Base-by-base conservation (phyloP, 2,888 invertebrate genomes). In the Hoplodrina blanda region DNA sequence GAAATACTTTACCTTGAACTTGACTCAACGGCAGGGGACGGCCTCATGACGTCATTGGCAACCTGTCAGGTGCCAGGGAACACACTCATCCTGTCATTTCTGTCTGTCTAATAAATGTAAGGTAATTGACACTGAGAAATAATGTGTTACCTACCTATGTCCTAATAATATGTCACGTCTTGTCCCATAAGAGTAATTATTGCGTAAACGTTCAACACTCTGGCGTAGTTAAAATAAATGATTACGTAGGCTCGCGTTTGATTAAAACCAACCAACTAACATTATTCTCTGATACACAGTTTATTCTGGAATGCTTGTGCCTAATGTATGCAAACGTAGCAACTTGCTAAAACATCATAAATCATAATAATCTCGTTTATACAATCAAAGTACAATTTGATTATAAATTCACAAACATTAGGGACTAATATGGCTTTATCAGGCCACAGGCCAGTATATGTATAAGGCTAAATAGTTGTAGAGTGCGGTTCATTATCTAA, bases 1-100 rank as follows among this genome's bases (percentile, higher is more conserved):
- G 88, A 93, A 94, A 93, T 91, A 91, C 84, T 77, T 83, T 84
- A 79, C 92, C 92, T 93, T 92, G 93, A 91, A 91, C 91, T 92
- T 94, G 91, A 91, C 88, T 64, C 63, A 46, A 88, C 87, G 84
- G 46, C n/a, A 20, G 53, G 33, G 54, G 46, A 19, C 55, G 44
- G 87, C 81, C 82, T 83, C 80, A 80, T 87, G 87, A 85, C 89
- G 80, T 87, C 80, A 82, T 79, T 72, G 74, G 78, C 77, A 71
- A 76, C 69, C 74, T 83, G 85, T 76, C 87, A 88, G 87, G 81
- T 87, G 84, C 72, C 76, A 75, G 83, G 74, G 69, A 59, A 65
- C 75, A 65, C 30, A 60, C 44, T 73, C 70, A 68, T 78, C 56
- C 75, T 82, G 87, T 81, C 85, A 83, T 53, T 73, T 82, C 69